These are phyloP conservation scores for Bugulina stolonifera DNA, from an alignment of 2,888 invertebrate species.

Conservation along the genomic window DNA sequence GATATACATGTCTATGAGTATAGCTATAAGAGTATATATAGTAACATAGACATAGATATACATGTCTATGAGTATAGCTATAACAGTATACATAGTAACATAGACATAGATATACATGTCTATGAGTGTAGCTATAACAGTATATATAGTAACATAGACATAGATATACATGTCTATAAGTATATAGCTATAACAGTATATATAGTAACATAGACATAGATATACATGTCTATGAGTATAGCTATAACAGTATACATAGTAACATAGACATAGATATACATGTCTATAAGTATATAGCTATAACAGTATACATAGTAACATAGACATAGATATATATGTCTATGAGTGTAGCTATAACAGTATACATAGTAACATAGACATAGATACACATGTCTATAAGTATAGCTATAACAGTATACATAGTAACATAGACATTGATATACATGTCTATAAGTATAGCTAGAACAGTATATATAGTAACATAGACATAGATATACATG, in stretches of 20 bases:
- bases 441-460: neutral
- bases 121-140: neutral
- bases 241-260: neutral
- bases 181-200: neutral
- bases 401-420: neutral
- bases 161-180: neutral
- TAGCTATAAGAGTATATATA: neutral
- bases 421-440: no score
- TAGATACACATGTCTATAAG: neutral
- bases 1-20: neutral
- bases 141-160: neutral
- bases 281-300: neutral
- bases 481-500: neutral
- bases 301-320: neutral
- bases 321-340: neutral
- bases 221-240: neutral
- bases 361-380: neutral
- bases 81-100: neutral
- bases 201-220: no score
- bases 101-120: neutral
- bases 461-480: neutral
- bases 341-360: neutral
- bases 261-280: neutral
- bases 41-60: neutral
- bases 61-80: neutral